Conservation (phyloP, 1,140 invertebrate species). For the Sinonovacula constricta region DNA sequence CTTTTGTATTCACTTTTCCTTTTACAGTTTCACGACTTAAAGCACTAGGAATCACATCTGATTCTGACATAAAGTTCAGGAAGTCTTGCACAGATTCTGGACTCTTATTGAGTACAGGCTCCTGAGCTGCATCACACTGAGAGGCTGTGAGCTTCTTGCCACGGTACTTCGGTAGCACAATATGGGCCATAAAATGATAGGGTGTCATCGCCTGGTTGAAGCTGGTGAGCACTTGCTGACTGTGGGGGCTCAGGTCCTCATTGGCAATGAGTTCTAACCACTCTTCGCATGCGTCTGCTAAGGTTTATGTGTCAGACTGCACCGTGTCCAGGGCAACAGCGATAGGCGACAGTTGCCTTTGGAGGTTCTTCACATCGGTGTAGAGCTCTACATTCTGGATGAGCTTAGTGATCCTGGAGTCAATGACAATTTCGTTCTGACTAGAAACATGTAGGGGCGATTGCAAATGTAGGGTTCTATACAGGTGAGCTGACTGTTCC, state of each 20-base stretch:
- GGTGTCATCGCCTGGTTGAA: constrained; percentile 16
- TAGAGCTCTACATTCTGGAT: constrained; percentile 14
- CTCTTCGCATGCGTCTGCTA: constrained; percentile 8
- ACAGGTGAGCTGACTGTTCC: constrained; percentile 1
- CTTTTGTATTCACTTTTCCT: background rate
- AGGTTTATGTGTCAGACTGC: background rate
- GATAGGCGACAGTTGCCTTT: background rate
- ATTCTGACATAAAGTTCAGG: background rate
- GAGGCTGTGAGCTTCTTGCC: background rate
- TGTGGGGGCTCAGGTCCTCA: background rate
- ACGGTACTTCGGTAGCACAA: background rate
- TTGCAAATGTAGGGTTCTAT: constrained; percentile 1
- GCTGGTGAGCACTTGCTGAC: background rate
- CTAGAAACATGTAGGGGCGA: background rate
- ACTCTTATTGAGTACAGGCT: background rate
- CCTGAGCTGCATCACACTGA: background rate
- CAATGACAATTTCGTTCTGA: too few relatives aligned
- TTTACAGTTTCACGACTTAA: background rate
- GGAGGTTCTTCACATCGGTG: constrained; percentile 2
- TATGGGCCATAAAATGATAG: background rate
- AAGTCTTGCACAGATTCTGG: background rate
- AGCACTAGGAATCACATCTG: background rate
- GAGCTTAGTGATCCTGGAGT: too few relatives aligned
- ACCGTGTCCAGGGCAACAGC: background rate
- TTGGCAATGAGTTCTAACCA: background rate